These are phyloP conservation scores for Corythaixoides concolor DNA, from an alignment of 2,113 vertebrate genomes.

Conservation along the genomic window DNA sequence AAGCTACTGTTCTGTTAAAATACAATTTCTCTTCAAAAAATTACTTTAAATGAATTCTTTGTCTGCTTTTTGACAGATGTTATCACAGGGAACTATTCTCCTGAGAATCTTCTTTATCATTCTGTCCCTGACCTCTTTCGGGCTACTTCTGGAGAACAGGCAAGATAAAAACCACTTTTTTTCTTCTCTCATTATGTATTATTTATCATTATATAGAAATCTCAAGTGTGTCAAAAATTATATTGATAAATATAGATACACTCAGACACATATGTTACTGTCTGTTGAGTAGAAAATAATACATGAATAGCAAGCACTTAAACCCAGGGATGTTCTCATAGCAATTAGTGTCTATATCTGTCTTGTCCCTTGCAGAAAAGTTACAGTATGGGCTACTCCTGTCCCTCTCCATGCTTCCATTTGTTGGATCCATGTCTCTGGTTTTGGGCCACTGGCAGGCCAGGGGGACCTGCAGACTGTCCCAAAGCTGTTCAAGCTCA, in stretches of 20 bases:
- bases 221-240: not conserved
- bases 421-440: not conserved
- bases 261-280: not conserved
- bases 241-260: not conserved
- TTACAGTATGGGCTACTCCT: not conserved
- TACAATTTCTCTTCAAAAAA: not conserved
- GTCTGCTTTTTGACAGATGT: conserved; percentile 58
- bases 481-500: not conserved
- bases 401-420: not conserved
- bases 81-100: conserved; percentile 80
- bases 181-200: not conserved
- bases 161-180: conserved; percentile 28
- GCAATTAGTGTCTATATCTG: not conserved
- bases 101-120: conserved; percentile 82
- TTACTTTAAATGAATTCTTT: not conserved
- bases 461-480: not conserved
- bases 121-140: conserved; percentile 85
- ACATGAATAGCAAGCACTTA: not conserved
- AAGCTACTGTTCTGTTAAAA: not conserved
- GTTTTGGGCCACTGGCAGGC: not conserved
- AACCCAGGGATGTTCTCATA: not conserved
- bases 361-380: not conserved
- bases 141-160: conserved; percentile 88
- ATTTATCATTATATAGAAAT: not conserved
- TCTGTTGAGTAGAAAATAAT: not conserved